phyloP scores from a whole-genome alignment of 2,888 invertebrate species.

The Acleris laterana region DNA sequence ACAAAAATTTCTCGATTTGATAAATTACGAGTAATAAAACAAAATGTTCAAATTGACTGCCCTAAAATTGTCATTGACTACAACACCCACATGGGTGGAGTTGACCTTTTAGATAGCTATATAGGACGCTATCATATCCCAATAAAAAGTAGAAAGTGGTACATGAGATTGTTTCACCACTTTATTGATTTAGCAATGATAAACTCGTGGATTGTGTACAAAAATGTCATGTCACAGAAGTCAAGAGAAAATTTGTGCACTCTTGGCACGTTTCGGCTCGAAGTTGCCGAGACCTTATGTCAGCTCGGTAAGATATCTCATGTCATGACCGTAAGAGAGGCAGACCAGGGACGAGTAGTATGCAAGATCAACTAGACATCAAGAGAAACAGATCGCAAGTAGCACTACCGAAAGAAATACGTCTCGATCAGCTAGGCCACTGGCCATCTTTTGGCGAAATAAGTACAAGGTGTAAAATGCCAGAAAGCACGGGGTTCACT shows the following conservation, averaged over 20 bases:
- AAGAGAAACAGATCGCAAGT: too few relatives aligned
- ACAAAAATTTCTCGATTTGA: not conserved
- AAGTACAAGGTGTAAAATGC: too few relatives aligned
- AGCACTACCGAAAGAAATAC: too few relatives aligned
- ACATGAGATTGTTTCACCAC: slow-evolving; percentile 6
- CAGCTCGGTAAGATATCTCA: too few relatives aligned
- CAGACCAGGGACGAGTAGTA: slow-evolving; percentile 2
- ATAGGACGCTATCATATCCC: slow-evolving; percentile 5
- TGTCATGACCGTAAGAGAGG: slow-evolving; percentile 5
- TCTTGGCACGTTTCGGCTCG: slow-evolving; percentile 7
- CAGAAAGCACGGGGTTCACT: too few relatives aligned
- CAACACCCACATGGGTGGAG: not conserved
- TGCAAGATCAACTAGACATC: slow-evolving; percentile 4
- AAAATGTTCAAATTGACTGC: slow-evolving; percentile 8
- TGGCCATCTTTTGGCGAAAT: too few relatives aligned
- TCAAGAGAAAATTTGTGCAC: slow-evolving; percentile 3
- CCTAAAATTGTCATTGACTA: slow-evolving; percentile 9
- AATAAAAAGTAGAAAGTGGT: slow-evolving; percentile 7
- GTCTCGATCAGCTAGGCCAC: too few relatives aligned
- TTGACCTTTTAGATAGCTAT: slow-evolving; percentile 7
- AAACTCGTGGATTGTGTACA: slow-evolving; percentile 3
- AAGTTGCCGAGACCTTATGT: slow-evolving; percentile 7
- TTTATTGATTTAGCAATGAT: slow-evolving; percentile 11
- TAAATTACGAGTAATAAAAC: slow-evolving; percentile 9
- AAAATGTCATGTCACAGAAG: slow-evolving; percentile 5